Evolutionary conservation across 2,888 invertebrate species (phyloP).

Genomic region (Ectemnius lituratus): DNA sequence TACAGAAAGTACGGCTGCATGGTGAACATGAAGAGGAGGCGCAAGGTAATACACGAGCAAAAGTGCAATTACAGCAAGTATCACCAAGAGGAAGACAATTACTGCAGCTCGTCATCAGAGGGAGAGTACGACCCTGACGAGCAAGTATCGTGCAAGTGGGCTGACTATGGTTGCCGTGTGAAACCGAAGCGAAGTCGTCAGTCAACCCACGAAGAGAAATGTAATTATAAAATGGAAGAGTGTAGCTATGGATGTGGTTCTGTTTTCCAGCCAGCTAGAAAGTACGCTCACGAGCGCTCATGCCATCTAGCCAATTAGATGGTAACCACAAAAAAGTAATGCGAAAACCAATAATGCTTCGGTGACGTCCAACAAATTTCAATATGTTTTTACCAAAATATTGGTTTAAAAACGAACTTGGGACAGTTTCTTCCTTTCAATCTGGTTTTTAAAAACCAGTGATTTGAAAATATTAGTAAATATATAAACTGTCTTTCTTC

Average conservation of each 20-base stretch:
- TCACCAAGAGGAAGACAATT: constrained; percentile 23
- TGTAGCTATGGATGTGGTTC: constrained; percentile 63
- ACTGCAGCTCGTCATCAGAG: constrained; percentile 19
- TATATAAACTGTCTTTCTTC: no score
- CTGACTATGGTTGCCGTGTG: constrained; percentile 65
- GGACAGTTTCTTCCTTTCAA: no score
- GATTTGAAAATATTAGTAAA: no score
- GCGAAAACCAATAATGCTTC: no score
- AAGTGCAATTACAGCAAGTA: constrained; percentile 63
- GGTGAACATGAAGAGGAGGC: constrained; percentile 66
- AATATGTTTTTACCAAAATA: no score
- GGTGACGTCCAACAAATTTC: no score
- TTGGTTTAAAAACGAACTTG: no score
- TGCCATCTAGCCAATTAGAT: constrained; percentile 47
- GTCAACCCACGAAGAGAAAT: constrained; percentile 66
- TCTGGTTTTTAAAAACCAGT: no score
- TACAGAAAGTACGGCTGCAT: constrained; percentile 65
- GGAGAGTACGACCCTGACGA: constrained; percentile 60
- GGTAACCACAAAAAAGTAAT: no score
- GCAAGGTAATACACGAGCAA: constrained; percentile 62
- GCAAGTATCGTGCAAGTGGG: constrained; percentile 66
- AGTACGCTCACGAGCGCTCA: constrained; percentile 58
- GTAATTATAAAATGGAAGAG: constrained; percentile 67
- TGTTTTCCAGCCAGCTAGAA: constrained; percentile 48
- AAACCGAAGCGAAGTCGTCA: constrained; percentile 56